Percentiles rank a stretch among this genome's conserved stretches.
Conservation (phyloP, 1,140 invertebrate species). For the Goniozus legneri region DNA sequence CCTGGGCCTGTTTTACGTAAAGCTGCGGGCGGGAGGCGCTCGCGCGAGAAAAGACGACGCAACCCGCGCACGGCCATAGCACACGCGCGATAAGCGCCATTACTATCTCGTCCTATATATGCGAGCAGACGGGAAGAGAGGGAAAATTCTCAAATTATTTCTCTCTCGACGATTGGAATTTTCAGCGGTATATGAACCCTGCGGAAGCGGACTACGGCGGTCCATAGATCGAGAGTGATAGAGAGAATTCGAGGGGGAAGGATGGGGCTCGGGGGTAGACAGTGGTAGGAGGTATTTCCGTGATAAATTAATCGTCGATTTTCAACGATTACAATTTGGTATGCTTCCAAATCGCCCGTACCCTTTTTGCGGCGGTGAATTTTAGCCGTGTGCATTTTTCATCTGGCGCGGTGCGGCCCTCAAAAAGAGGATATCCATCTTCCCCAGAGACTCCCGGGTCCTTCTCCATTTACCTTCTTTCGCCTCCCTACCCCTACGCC, state of each 20-base stretch:
- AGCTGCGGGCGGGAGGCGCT: slow-evolving; percentile 1
- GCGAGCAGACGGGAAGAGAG: too few relatives aligned
- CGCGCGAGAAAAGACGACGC: not conserved
- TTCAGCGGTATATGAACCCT: too few relatives aligned
- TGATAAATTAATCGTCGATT: slow-evolving; percentile 54
- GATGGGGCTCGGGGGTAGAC: too few relatives aligned
- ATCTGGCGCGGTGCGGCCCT: slow-evolving; percentile 42
- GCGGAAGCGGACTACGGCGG: too few relatives aligned
- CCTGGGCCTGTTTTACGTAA: slow-evolving; percentile 24
- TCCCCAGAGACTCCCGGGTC: slow-evolving; percentile 39
- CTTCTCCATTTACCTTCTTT: not conserved
- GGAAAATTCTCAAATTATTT: too few relatives aligned
- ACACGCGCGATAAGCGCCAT: too few relatives aligned
- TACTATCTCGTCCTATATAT: too few relatives aligned
- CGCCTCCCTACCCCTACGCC: slow-evolving; percentile 11
- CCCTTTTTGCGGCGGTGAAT: slow-evolving; percentile 50
- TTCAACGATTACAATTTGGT: slow-evolving; percentile 51
- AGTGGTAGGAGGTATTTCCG: slow-evolving; percentile 29
- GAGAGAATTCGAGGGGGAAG: too few relatives aligned
- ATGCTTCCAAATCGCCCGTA: slow-evolving; percentile 49
- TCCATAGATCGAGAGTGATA: too few relatives aligned
- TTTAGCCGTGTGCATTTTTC: slow-evolving; percentile 52
- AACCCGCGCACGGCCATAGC: too few relatives aligned
- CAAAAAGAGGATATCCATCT: slow-evolving; percentile 53
- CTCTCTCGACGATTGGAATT: too few relatives aligned